Conservation (phyloP, 2,888 invertebrate genomes). For the Tipula unca region DNA sequence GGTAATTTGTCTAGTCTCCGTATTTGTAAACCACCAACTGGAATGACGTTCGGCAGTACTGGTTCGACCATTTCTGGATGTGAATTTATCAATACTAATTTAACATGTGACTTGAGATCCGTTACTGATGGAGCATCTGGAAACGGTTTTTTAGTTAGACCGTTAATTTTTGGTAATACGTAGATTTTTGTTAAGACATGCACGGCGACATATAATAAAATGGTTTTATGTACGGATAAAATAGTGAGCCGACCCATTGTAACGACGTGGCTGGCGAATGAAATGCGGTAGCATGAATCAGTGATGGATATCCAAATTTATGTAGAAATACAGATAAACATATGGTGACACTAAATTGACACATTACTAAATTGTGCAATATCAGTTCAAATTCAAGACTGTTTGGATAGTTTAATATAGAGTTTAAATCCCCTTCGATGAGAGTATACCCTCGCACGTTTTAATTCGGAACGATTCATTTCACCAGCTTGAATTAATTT, state of each 20-base stretch:
- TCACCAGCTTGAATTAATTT: too few species aligned
- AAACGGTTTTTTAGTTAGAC: not conserved
- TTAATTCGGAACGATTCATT: too few species aligned
- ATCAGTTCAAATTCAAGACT: too few species aligned
- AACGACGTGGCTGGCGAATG: constrained; percentile 8
- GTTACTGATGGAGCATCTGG: not conserved
- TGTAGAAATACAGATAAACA: constrained; percentile 31
- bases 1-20: constrained; percentile 30
- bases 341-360: constrained; percentile 25
- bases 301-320: constrained; percentile 31
- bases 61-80: constrained; percentile 32
- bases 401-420: too few species aligned
- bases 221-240: too few species aligned
- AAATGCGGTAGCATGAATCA: constrained; percentile 29
- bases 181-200: too few species aligned
- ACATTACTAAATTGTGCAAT: too few species aligned
- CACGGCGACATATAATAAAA: too few species aligned
- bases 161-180: not conserved
- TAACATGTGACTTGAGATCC: not conserved
- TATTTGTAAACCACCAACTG: constrained; percentile 39
- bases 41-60: constrained; percentile 36
- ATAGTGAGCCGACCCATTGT: not conserved
- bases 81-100: constrained; percentile 27
- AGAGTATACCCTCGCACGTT: too few species aligned
- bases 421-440: too few species aligned